Evolutionary conservation across 2,797 vertebrate genomes (phyloP).

Genomic region (Chelonia mydas): DNA sequence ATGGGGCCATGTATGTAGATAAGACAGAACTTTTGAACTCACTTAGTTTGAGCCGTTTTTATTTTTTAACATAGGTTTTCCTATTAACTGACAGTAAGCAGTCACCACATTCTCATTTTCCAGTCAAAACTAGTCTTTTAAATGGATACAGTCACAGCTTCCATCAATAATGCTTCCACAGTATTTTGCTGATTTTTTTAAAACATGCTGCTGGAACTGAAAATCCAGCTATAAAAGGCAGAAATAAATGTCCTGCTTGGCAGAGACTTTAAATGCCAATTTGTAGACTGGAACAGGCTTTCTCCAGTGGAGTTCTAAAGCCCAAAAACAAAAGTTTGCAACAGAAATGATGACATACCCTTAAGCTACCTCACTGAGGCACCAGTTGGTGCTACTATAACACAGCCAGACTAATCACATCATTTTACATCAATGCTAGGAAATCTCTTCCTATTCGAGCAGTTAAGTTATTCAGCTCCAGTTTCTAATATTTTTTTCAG

Average conservation of each 20-base stretch:
- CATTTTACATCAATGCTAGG: not conserved
- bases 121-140: not conserved
- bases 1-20: not conserved
- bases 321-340: not conserved
- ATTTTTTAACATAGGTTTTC: not conserved
- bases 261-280: not conserved
- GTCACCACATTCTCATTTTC: not conserved
- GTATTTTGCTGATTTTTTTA: not conserved
- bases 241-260: not conserved
- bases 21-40: not conserved
- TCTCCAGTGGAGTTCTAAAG: not conserved
- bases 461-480: not conserved
- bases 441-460: not conserved
- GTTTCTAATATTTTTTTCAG: conserved; percentile 4
- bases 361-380: not conserved
- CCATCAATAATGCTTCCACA: not conserved
- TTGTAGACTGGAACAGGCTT: not conserved
- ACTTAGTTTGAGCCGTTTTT: not conserved
- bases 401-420: not conserved
- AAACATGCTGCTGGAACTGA: not conserved
- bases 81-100: not conserved
- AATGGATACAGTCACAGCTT: not conserved
- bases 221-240: not conserved
- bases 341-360: not conserved
- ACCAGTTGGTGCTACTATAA: not conserved